Base-by-base conservation (phyloP, 1,140 invertebrate genomes). In the Theocolax elegans region DNA sequence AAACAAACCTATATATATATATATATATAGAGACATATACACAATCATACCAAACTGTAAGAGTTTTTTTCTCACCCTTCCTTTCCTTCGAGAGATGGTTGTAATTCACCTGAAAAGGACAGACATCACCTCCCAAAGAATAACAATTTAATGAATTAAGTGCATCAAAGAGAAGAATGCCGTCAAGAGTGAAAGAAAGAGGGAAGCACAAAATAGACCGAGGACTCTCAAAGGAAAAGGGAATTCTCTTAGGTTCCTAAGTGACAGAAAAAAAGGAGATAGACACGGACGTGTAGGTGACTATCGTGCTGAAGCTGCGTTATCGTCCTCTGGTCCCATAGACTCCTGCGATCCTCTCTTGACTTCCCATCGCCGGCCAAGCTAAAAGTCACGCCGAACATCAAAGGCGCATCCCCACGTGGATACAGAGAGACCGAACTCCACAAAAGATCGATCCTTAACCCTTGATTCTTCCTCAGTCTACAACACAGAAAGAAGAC, bases 61-160 rank as follows among this genome's bases (percentile, higher is more conserved):
- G n/a, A n/a, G n/a, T 31, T 25, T 35, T 38, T 21, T 49, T 21
- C 7, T 3, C 3, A 29, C 38, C 3, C 13, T 59, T 44, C 44
- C 25, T 38, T 15, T 17, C 40, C 48, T 13, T 51, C 48, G 48
- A 27, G 48, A 51, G 48, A 51, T 6, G 15, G 7, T 56, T 23
- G 38, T 10, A 40, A 35, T 10, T 4, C 31, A 35, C 31, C 4
- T 35, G 31, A 35, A 35, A 35, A 35, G 10, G 31, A 35, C 4
- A 35, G 31, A 35, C 35, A 7, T 65, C 35, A 0, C 51, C 62
- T 70, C 72, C 79, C 71, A 78, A 73, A 75, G 76, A 81, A 84
- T 82, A 82, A 81, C 76, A 81, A 81, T 81, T 83, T 80, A 68
- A 66, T 62, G 73, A 82, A 83, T 84, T 83, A 80, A 76, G 29